Evolutionary conservation across 2,797 vertebrate genomes (phyloP), one percentile per base, ranked within the genome.

Genomic region (Poecilia gillii): DNA sequence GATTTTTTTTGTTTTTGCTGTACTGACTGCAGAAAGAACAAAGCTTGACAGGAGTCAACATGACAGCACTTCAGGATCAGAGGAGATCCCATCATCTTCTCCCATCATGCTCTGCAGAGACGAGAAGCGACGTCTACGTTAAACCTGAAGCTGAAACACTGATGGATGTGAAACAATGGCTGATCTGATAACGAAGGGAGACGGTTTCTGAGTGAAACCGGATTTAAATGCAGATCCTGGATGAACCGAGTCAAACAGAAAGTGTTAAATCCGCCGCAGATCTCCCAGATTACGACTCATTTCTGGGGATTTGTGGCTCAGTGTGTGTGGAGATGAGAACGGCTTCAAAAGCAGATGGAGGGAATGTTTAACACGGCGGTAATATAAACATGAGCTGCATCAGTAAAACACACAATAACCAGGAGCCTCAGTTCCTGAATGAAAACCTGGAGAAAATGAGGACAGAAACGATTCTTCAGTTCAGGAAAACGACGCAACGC

Each of bases 271-370:
- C 85, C 81, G 85, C 53, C 55, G 28, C 36, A 88, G 84, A 91
- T 92, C 88, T 70, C 79, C 53, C 39, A 74, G 90, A 91, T 91
- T 87, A 88, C 18, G 36, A 64, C 71, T 82, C 76, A 64, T 76
- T 85, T 74, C 78, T 68, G 66, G 73, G 87, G 88, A 85, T 87
- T 88, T 81, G 76, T 83, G 81, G 73, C 76, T 51, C 80, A 59
- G 77, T 49, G 71, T 47, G 85, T 68, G 74, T 36, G 68, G 14
- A 87, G 88, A 91, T 89, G 88, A 90, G 81, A 74, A n/a, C 0
- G 82, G 86, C 81, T 89, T 83, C 82, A 85, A 57, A 45, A 88
- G 77, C 79, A 87, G 82, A 76, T 39, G 28, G 84, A 72, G 83
- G 77, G 79, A 72, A 72, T 84, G 80, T 85, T 88, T 84, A 74